phyloP scores from a whole-genome alignment of 1,140 invertebrate species.

The Drosophila mayri region DNA sequence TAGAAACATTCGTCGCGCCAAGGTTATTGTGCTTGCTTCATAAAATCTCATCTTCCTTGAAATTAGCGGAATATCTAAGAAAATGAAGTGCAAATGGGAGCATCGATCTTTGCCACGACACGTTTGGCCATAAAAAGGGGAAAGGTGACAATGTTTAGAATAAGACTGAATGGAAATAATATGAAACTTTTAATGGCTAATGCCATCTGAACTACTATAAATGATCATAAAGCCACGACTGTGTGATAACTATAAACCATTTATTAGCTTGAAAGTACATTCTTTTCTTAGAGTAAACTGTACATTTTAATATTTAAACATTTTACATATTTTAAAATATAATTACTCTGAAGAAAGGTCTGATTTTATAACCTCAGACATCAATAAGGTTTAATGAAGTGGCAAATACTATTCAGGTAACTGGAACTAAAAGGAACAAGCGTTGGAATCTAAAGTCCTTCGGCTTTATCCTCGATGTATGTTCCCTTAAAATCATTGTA shows the following conservation, averaged over 20 bases:
- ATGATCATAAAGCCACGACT: not conserved
- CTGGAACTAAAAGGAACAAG: not conserved
- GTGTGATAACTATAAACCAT: not conserved
- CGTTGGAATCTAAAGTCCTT: too few species aligned
- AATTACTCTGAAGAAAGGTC: not conserved
- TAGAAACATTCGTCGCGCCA: not conserved
- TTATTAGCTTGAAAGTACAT: not conserved
- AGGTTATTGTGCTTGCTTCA: constrained; percentile 26
- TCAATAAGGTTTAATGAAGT: not conserved
- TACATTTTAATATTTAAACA: not conserved
- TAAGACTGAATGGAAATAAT: constrained; percentile 5
- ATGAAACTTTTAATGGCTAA: constrained; percentile 9
- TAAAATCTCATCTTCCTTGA: not conserved
- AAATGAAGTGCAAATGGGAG: constrained; percentile 1
- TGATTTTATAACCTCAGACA: not conserved
- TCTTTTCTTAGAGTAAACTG: constrained; percentile 1
- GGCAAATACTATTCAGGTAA: not conserved
- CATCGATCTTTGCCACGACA: constrained; percentile 26
- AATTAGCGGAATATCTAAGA: constrained; percentile 7
- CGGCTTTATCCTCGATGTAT: too few species aligned
- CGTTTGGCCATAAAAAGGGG: constrained; percentile 20
- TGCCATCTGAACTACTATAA: not conserved
- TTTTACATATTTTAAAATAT: not conserved
- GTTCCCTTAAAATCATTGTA: too few species aligned
- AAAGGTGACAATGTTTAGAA: constrained; percentile 27